Evolutionary conservation across 2,888 invertebrate genomes (phyloP).

Genomic region (Augiades crinisus): DNA sequence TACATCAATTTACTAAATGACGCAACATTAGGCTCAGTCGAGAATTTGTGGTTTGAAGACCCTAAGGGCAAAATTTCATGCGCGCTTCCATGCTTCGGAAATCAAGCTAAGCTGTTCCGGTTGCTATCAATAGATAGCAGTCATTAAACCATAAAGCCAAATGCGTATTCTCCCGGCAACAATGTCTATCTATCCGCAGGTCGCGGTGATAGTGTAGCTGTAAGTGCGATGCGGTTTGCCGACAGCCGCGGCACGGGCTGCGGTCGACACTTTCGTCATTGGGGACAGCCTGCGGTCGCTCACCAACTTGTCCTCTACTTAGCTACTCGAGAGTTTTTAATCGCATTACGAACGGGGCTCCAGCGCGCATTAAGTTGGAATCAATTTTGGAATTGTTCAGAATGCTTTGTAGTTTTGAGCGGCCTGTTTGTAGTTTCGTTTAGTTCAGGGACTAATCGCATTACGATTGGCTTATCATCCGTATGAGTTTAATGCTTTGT

Average conservation of each 20-base stretch:
- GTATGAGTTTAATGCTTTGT: too few relatives aligned
- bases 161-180: too few relatives aligned
- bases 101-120: too few relatives aligned
- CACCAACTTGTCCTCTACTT: constrained; percentile 8
- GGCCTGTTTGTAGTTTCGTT: background rate
- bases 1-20: too few relatives aligned
- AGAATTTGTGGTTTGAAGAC: too few relatives aligned
- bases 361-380: constrained; percentile 1
- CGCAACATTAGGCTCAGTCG: too few relatives aligned
- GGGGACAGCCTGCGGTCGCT: constrained; percentile 13
- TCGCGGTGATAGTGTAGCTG: too few relatives aligned
- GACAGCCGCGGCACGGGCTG: background rate
- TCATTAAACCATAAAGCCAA: too few relatives aligned
- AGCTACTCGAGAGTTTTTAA: constrained; percentile 3
- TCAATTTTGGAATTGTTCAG: constrained; percentile 1
- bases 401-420: background rate
- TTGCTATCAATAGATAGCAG: too few relatives aligned
- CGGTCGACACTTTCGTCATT: constrained; percentile 9
- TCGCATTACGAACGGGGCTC: constrained; percentile 1
- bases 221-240: background rate
- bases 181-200: too few relatives aligned
- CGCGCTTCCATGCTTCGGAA: too few relatives aligned
- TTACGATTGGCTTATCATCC: background rate
- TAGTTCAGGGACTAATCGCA: background rate
- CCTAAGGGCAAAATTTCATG: too few relatives aligned